Evolutionary conservation across 2,113 vertebrate genomes (phyloP), one percentile per base, ranked within the genome.

Genomic region (Pterophyllum scalare): DNA sequence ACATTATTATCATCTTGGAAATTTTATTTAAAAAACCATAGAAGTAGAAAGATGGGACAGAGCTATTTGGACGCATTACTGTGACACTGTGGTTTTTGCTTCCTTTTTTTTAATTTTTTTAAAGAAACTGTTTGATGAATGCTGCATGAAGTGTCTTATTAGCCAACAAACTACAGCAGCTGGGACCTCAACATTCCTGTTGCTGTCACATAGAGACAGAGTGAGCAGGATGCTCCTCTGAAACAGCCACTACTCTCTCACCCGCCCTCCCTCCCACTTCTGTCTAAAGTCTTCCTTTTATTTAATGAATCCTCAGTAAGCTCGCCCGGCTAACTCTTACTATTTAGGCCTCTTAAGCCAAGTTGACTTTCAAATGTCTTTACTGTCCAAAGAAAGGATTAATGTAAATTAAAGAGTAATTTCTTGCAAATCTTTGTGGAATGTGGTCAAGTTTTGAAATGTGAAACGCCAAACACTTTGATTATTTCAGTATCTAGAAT

Each of bases 61-160:
- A 64, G 59, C 61, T 87, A 59, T 89, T 59, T 85, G 28, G 54
- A 77, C 72, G 61, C 75, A 77, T 85, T 81, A 62, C 83, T 35
- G 26, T 72, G 61, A 84, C 56, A 59, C 65, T 75, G 59, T 46
- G 65, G 65, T 74, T 83, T 52, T 49, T n/a, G n/a, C n/a, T n/a
- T n/a, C n/a, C n/a, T 60, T 64, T 62, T 1, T 0, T 62, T 62
- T 62, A 2, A 38, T 7, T 22, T n/a, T 60, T 4, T n/a, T n/a
- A 31, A 31, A 31, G 1, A 31, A 4, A 79, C 46, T 22, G 35
- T 46, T 62, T 43, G 62, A 84, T 91, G 84, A 90, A 92, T 87
- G 86, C 90, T 89, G 85, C 85, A 86, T 90, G 88, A 94, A 93
- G 92, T 74, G 85, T 93, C 82, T 91, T 93, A 93, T 93, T 94